Percentiles rank a stretch among this genome's conserved stretches.
Evolutionary conservation across 2,113 vertebrate genomes (phyloP).

Genomic region (Oryzias melastigma): DNA sequence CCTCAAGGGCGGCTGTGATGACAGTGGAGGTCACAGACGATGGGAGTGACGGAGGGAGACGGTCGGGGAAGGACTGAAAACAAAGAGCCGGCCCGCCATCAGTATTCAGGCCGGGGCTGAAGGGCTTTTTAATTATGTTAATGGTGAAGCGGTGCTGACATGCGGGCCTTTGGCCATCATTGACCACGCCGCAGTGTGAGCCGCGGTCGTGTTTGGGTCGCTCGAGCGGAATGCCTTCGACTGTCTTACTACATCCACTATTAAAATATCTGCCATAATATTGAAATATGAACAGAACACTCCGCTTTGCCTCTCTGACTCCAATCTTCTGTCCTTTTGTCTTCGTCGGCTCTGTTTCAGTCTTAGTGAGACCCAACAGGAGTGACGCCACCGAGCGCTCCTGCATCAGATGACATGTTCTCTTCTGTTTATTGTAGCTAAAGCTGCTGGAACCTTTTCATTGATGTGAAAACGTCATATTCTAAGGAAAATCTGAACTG

Average conservation of each 20-base stretch:
- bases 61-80: conserved; percentile 16
- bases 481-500: too few relatives aligned
- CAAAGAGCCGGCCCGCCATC: conserved; percentile 31
- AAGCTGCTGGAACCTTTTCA: neutral
- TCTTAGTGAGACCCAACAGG: neutral
- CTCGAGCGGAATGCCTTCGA: conserved; percentile 11
- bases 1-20: conserved; percentile 68
- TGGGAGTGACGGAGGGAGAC: conserved; percentile 47
- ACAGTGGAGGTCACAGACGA: conserved; percentile 71
- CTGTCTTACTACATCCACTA: neutral
- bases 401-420: neutral
- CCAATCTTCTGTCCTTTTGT: neutral
- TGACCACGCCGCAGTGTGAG: conserved; percentile 31
- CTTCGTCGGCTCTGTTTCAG: neutral
- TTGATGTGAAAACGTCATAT: too few relatives aligned
- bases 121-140: conserved; percentile 63
- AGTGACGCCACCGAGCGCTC: conserved; percentile 1
- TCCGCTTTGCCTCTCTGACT: neutral
- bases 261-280: neutral
- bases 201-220: conserved; percentile 13
- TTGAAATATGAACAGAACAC: neutral
- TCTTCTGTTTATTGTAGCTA: neutral
- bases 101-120: conserved; percentile 41
- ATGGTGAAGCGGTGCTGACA: conserved; percentile 44
- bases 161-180: conserved; percentile 26